Evolutionary conservation across 2,888 invertebrate genomes (phyloP), one percentile per base, ranked within the genome.

Genomic region (Dryobota labecula): DNA sequence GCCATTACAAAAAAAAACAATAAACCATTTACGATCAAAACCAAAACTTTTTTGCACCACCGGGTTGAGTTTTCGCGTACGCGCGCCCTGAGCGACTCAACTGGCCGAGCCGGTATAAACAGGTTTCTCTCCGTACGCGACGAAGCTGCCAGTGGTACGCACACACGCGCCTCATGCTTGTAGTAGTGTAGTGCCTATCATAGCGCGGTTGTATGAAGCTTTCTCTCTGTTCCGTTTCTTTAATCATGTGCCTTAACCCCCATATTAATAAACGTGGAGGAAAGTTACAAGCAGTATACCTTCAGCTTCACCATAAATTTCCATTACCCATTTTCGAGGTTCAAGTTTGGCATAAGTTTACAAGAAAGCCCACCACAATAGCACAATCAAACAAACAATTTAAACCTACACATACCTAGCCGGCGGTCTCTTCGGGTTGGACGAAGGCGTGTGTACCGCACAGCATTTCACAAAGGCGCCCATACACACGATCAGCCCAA

Each of bases 381-480:
- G 20, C 30, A 41, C 6, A 13, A 24, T 7, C 20, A 0, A 18
- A 47, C 36, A 67, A 33, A 41, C 36, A 13, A 43, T 2, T 15
- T 11, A 51, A 56, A 54, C 18, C 62, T 36, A 41, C 41, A 62
- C 65, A 61, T 58, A 95, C 96, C 99, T 97, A 15, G 99, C 99
- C 0, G 99, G 99, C 69, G 99, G 98, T 88, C 99, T 98, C 93
- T 99, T 99, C 9, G 99, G 99, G 96, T 99, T 99, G 79, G 99
- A 99, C 72, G 99, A 99, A 38, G 99, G 99, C 68, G 99, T 99
- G 95, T 99, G 99, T 66, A 99, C 99, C 43, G 99, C 99, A 94
- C 99, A 99, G 93, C 99, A 99, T 94, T 99, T 99, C 90, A 99
- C 99, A 94, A 99, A 99, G 72, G 99, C 96, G 68, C 99, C 99